Evolutionary conservation across 1,140 invertebrate genomes (phyloP), one percentile per base, ranked within the genome.

Genomic region (Mercenaria mercenaria): DNA sequence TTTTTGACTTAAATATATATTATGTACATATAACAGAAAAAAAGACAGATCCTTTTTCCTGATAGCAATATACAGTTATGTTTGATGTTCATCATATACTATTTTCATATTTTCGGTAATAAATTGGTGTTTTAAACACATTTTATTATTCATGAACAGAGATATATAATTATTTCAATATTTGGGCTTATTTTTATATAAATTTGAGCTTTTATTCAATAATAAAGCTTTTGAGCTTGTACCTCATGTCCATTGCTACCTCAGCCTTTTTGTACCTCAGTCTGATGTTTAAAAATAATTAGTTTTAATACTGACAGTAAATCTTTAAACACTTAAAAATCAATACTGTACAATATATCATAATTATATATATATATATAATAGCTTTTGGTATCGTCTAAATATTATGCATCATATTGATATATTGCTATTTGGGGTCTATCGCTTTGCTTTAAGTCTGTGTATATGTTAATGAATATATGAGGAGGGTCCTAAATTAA

Each of bases 151-250:
- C 41, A 74, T 74, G 32, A 74, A 39, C 15, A 74, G 29, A 72
- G 37, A 74, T n/a, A 23, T 74, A 23, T 41, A 39, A 74, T 74
- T 74, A 39, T 74, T 20, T 74, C 50, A 50, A 79, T 76, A 56
- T 47, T 18, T 47, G 67, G 67, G 34, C 67, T 72, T 39, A 72
- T 72, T 72, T 72, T 72, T 72, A 20, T 23, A 20, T 39, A 29
- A 72, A 72, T 39, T 72, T n/a, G 34, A 72, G 67, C 67, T 72
- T 67, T 72, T 72, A 72, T 72, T 72, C 67, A 79, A 79, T 79
- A 79, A 52, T 11, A 52, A 50, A 79, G 74, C 47, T 77, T 77
- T 74, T 52, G 43, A 77, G 76, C 76, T 79, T 77, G 34, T 79
- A 79, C 76, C 76, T 79, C 76, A 34, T 79, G 18, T 26, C 15